Conservation (phyloP, 2,797 vertebrate genomes). For the Valencia hispanica region DNA sequence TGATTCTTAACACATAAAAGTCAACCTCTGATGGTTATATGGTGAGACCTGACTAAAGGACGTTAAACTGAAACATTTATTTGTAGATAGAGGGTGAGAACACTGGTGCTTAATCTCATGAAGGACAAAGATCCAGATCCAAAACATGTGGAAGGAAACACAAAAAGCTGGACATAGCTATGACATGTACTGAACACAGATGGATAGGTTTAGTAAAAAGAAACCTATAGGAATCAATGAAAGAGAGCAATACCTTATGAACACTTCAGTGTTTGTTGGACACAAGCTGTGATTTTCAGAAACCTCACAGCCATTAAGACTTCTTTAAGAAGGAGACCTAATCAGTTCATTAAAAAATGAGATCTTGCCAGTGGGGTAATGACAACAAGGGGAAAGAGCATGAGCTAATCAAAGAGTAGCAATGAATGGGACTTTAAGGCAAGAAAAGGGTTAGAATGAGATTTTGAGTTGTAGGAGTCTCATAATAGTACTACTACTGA, state of each 20-base stretch:
- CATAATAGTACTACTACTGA: no score
- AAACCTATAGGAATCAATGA: not conserved
- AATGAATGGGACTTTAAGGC: not conserved
- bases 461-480: not conserved
- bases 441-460: not conserved
- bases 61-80: not conserved
- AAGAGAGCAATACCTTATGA: no score
- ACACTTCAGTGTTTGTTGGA: not conserved
- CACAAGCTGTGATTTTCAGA: not conserved
- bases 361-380: not conserved
- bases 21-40: not conserved
- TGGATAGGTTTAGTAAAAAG: not conserved
- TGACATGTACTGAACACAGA: not conserved
- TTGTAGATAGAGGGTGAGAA: not conserved
- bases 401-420: not conserved
- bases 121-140: not conserved
- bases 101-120: not conserved
- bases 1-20: conserved; percentile 19
- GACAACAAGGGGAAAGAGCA: not conserved
- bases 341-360: not conserved
- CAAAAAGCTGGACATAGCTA: not conserved
- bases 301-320: not conserved
- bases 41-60: not conserved
- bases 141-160: not conserved
- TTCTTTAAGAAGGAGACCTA: not conserved